Evolutionary conservation across 2,797 vertebrate species (phyloP).

Genomic region (Sebastes matsubarae): DNA sequence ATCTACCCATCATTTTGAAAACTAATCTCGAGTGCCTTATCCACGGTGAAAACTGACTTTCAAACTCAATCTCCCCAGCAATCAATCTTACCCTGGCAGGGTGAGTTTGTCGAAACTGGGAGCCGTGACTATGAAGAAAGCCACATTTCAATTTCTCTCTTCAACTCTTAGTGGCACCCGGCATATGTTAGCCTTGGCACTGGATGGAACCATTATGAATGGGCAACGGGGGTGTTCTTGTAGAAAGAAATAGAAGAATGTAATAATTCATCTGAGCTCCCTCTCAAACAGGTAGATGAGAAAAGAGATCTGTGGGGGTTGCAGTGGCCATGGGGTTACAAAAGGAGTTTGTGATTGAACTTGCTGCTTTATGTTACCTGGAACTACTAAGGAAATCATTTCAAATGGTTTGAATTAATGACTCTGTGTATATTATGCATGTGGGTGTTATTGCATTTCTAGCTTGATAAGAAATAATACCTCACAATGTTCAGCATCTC

Average conservation of each 20-base stretch:
- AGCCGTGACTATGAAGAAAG: slow-evolving; percentile 66
- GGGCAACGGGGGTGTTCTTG: slow-evolving; percentile 39
- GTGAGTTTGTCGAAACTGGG: slow-evolving; percentile 64
- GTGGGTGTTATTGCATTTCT: background rate
- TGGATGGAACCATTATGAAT: slow-evolving; percentile 61
- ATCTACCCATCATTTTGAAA: slow-evolving; percentile 77
- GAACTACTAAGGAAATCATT: background rate
- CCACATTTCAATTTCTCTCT: slow-evolving; percentile 77
- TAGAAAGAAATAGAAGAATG: slow-evolving; percentile 32
- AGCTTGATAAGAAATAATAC: background rate
- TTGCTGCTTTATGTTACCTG: background rate
- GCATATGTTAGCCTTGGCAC: slow-evolving; percentile 72
- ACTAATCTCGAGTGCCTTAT: slow-evolving; percentile 73
- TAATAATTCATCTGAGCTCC: slow-evolving; percentile 45
- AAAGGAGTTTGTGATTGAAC: slow-evolving; percentile 31
- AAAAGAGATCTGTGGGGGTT: slow-evolving; percentile 15
- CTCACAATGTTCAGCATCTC: slow-evolving; percentile 10
- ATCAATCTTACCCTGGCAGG: slow-evolving; percentile 78
- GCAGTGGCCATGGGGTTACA: slow-evolving; percentile 16
- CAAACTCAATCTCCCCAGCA: slow-evolving; percentile 75
- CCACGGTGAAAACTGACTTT: slow-evolving; percentile 74
- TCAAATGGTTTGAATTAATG: slow-evolving; percentile 7
- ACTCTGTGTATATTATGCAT: background rate
- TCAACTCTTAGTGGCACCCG: slow-evolving; percentile 70
- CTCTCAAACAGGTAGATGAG: slow-evolving; percentile 17